Conservation (phyloP, 2,797 vertebrate species). For the Perodicticus potto region DNA sequence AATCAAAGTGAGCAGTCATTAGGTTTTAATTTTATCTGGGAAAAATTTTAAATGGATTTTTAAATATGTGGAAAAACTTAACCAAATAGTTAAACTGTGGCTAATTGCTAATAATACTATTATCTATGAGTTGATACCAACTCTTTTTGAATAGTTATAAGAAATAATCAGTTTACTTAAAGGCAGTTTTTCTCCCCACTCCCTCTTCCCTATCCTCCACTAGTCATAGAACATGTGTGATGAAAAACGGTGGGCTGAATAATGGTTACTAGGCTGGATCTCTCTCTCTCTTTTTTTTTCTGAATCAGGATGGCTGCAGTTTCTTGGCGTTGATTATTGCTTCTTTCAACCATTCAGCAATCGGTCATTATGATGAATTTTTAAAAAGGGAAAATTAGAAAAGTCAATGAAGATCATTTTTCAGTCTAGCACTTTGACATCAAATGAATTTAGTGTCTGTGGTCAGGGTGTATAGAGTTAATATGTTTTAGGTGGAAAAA, state of each 20-base stretch:
- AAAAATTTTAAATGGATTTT: slow-evolving; percentile 31
- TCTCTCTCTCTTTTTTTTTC: not conserved
- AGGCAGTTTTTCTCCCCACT: not conserved
- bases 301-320: not conserved
- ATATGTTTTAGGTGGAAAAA: slow-evolving; percentile 4
- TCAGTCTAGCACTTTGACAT: not conserved
- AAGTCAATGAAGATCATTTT: slow-evolving; percentile 25
- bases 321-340: slow-evolving; percentile 54
- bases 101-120: slow-evolving; percentile 37
- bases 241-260: not conserved
- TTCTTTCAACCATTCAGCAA: slow-evolving; percentile 51
- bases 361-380: slow-evolving; percentile 5
- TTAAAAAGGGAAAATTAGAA: slow-evolving; percentile 51
- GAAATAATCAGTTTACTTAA: slow-evolving; percentile 57
- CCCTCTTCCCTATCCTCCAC: not conserved
- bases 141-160: slow-evolving; percentile 34
- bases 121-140: not conserved
- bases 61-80: slow-evolving; percentile 43
- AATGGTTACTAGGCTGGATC: rapidly evolving
- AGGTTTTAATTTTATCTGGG: slow-evolving; percentile 52
- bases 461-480: not conserved
- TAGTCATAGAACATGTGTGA: not conserved
- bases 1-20: slow-evolving; percentile 36
- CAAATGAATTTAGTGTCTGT: not conserved
- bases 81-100: slow-evolving; percentile 1